Evolutionary conservation across 2,888 invertebrate genomes (phyloP), one percentile per base, ranked within the genome.

Genomic region (Ditylenchus weischeri): DNA sequence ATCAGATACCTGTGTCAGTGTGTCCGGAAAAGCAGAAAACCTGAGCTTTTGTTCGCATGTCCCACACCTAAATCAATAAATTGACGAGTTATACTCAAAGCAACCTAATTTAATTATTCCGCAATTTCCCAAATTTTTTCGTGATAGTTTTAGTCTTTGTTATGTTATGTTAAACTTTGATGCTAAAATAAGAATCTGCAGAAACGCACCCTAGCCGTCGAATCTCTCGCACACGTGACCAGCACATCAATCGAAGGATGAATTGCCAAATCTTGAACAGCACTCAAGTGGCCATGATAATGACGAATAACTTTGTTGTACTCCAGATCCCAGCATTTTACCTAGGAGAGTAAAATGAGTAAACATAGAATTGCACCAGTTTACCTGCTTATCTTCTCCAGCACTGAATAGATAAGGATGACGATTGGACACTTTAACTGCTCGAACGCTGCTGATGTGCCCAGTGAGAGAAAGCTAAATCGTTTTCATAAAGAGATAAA

Each of bases 241-340:
- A 98, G 86, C 62, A 99, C 90, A 86, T 99, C 96, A 72, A 98
- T 90, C 4, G 90, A 90, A 10, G 95, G 94, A 87, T 99, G 98
- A 36, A 96, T 86, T 6, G 92, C 90, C 75, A 99, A 86, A 0
- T 91, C 89, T 86, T 98, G 80, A 62, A 93, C 92, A 0, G 96
- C 98, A 49, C 94, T 94, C 70, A 98, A 86, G 85, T 99, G 98
- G 0, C 98, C 98, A 85, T 99, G 98, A 85, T 98, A 99, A 85
- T 98, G 96, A 0, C 98, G 71, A 67, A 77, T 76, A 72, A 90
- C 91, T 86, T 98, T 99, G 84, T 99, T 99, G 82, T 96, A 93
- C 85, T 99, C 98, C 43, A 99, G 87, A 86, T 99, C 98, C 98
- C 98, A 99, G 84, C 98, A 99, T 86, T 96, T 98, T 0, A 98